Base-by-base conservation (phyloP, 2,113 vertebrate species). In the Tenebrosternarchus preto region DNA sequence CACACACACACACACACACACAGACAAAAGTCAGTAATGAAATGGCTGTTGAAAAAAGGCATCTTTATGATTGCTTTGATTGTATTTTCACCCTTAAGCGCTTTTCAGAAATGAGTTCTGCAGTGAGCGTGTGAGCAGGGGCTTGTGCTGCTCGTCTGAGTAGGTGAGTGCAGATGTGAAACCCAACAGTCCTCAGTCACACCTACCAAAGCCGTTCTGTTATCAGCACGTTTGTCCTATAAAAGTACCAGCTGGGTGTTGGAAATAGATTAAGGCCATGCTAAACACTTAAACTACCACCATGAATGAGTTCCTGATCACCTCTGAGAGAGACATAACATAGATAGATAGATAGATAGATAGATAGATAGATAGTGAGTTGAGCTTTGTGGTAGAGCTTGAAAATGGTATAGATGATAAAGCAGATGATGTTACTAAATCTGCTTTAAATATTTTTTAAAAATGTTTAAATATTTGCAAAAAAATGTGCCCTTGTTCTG, bases 151-250 rank as follows among this genome's bases (percentile, higher is more conserved):
- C 86, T 75, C 86, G 73, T 87, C 67, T 46, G 67, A 60, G 27
- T 22, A 36, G 46, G 29, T 86, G 85, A 85, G 81, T 82, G 43
- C 43, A 50, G 43, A 85, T 86, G 56, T 59, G 73, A 78, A 86
- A 63, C 64, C 87, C 84, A 84, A 75, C 61, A 29, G 86, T 87
- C 59, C 70, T 84, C 88, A 79, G 87, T 87, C 88, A 83, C 86
- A 88, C 89, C 89, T 89, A 93, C 91, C 89, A 90, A 91, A 90
- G 91, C 90, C 87, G 88, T 90, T 91, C 88, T 90, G 91, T 92
- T 90, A 90, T 91, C 85, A 74, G 80, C 87, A 86, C 87, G 87
- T 92, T 92, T 90, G 87, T 86, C 89, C 89, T 92, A 90, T 91
- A 90, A 90, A 91, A 92, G 92, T 88, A 92, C 88, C 89, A 91